phyloP scores from a whole-genome alignment of 2,113 vertebrate genomes.

The Asarcornis scutulata region DNA sequence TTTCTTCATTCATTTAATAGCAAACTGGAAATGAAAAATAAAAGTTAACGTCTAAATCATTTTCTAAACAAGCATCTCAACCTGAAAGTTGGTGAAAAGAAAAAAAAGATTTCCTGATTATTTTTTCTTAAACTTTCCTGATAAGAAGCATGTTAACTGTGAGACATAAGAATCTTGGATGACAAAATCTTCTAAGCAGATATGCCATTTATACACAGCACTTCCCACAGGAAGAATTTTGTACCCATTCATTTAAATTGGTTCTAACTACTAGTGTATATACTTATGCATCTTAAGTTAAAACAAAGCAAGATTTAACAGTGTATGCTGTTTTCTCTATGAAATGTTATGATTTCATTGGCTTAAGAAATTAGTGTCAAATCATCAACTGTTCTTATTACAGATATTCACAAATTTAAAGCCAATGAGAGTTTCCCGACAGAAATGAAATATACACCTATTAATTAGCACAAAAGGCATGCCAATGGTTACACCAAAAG shows the following conservation, averaged over 20 bases:
- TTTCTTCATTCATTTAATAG: slow-evolving; percentile 59
- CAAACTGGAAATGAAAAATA: slow-evolving; percentile 55
- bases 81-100: neutral
- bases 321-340: neutral
- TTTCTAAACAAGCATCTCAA: neutral
- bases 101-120: neutral
- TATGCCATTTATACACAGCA: neutral
- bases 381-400: neutral
- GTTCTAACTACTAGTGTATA: neutral
- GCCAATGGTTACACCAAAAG: neutral
- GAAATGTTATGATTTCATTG: neutral
- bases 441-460: neutral
- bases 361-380: neutral
- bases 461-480: neutral
- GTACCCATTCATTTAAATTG: neutral
- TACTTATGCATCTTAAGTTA: neutral
- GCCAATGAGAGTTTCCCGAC: neutral
- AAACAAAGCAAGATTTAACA: neutral
- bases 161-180: neutral
- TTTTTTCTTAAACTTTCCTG: neutral
- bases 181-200: neutral
- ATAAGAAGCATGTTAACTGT: neutral
- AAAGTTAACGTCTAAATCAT: slow-evolving; percentile 21
- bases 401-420: neutral
- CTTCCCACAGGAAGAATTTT: neutral